Evolutionary conservation across 2,888 invertebrate genomes (phyloP), one percentile per base, ranked within the genome.

Genomic region (Piscicola geometra): DNA sequence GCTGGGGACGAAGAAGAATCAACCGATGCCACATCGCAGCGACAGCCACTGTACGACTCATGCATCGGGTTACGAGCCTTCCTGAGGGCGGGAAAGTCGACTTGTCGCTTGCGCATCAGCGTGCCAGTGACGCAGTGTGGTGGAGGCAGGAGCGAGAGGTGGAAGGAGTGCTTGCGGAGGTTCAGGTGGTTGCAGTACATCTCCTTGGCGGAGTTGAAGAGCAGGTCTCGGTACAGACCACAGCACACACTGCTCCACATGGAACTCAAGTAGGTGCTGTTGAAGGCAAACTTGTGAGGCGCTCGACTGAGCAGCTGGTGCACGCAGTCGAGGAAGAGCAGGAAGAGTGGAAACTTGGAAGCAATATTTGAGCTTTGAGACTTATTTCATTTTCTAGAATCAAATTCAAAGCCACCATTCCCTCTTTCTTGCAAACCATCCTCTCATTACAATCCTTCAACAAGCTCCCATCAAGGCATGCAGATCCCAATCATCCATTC

Each of bases 221-320:
- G 89, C 87, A 96, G 95, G 56, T 94, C 94, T 81, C 94, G 93
- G 83, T 94, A 94, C 73, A 95, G 88, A 18, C 94, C 93, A 81
- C 93, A 88, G 82, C 93, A 92, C 25, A 91, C 90, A 41, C 91
- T 89, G 86, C 97, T 96, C 94, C 95, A 96, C 36, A 97, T 84
- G 0, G 93, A 91, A 0, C 93, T 93, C 80, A 98, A 89, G 86
- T 93, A 94, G 0, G 92, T 93, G 86, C 94, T 93, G 33, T 93
- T 91, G 87, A 93, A 94, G 86, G 94, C 93, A 87, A 97, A 95
- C 80, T 91, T 90, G 0, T 90, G 88, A 0, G 94, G 94, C 86
- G 90, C 93, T 87, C 96, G 95, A 81, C 90, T 90, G 81, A 90
- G 86, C 75, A 97, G 87, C 87, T 97, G 97, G 92, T 94, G 94